Evolutionary conservation across 2,797 vertebrate genomes (phyloP).

Genomic region (Anas georgica): DNA sequence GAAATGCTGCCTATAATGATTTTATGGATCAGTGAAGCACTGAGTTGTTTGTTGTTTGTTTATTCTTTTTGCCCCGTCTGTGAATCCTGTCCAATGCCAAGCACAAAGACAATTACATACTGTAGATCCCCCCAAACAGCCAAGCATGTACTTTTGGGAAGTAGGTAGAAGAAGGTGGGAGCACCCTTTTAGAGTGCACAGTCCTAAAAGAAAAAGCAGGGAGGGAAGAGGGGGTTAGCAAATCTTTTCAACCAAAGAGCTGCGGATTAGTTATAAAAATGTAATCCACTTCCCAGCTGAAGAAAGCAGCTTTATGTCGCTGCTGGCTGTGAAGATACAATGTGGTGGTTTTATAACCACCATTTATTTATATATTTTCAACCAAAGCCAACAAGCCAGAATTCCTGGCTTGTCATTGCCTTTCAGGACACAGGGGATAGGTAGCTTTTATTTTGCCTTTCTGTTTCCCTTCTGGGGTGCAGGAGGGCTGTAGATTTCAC

Average conservation of each 20-base stretch:
- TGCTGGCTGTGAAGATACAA: conserved; percentile 56
- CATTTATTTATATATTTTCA: conserved; percentile 10
- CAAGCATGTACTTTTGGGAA: neutral
- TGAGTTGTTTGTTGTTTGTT: neutral
- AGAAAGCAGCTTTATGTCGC: conserved; percentile 59
- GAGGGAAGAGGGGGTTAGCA: neutral
- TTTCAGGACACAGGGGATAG: fast-evolving
- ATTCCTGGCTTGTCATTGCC: neutral
- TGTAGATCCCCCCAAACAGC: neutral
- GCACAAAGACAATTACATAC: conserved; percentile 44
- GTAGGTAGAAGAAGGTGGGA: neutral
- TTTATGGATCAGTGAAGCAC: conserved; percentile 82
- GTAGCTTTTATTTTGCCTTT: neutral
- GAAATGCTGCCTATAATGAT: conserved; percentile 81
- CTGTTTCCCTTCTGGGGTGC: neutral
- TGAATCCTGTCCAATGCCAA: conserved; percentile 53
- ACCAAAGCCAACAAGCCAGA: neutral
- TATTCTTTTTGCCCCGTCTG: neutral
- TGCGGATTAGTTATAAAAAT: conserved; percentile 63
- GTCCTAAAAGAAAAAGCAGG: neutral
- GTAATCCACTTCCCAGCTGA: conserved; percentile 64
- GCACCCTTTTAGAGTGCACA: conserved; percentile 20
- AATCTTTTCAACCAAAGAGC: conserved; percentile 55
- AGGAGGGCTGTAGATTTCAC: neutral
- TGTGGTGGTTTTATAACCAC: neutral